A percentile compares a stretch with the other conserved stretches of the same genome.
phyloP scores from a whole-genome alignment of 2,888 invertebrate genomes.

The Drosophila nigritarsus region DNA sequence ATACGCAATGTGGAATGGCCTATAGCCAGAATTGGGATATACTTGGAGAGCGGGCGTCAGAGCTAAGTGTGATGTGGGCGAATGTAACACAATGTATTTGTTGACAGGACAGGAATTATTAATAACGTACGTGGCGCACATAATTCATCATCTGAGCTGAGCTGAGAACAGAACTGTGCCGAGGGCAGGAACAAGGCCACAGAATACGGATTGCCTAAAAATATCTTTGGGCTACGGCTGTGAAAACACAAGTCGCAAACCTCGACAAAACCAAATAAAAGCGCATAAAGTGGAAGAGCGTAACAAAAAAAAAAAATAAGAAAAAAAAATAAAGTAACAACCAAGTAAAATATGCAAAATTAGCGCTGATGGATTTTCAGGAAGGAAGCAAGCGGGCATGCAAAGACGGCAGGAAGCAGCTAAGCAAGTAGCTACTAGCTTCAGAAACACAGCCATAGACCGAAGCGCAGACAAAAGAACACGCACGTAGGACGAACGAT shows the following conservation, averaged over 20 bases:
- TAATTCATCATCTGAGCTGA: constrained; percentile 74
- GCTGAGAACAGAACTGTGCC: neutral
- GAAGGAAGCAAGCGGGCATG: constrained; percentile 70
- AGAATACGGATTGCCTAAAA: constrained; percentile 36
- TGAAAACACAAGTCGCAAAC: constrained; percentile 72
- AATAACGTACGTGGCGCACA: constrained; percentile 82
- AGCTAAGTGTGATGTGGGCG: constrained; percentile 25
- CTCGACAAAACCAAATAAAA: constrained; percentile 73
- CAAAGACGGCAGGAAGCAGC: constrained; percentile 68
- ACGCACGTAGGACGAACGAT: constrained; percentile 17
- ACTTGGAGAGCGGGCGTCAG: neutral
- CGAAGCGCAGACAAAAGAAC: constrained; percentile 21
- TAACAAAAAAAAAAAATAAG: constrained; percentile 6
- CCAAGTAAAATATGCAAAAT: constrained; percentile 79
- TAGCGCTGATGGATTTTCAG: constrained; percentile 80
- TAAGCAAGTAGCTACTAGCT: constrained; percentile 74
- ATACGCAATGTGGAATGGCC: constrained; percentile 63
- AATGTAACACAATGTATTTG: constrained; percentile 73
- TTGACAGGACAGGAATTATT: constrained; percentile 83
- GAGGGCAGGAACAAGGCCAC: constrained; percentile 45
- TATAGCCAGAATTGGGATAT: constrained; percentile 12
- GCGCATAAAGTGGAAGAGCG: constrained; percentile 40
- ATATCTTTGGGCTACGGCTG: constrained; percentile 59
- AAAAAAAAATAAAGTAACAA: constrained; percentile 38
- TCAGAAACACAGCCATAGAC: constrained; percentile 40